Conservation (phyloP, 2,797 vertebrate genomes). For the Pipistrellus nathusii region DNA sequence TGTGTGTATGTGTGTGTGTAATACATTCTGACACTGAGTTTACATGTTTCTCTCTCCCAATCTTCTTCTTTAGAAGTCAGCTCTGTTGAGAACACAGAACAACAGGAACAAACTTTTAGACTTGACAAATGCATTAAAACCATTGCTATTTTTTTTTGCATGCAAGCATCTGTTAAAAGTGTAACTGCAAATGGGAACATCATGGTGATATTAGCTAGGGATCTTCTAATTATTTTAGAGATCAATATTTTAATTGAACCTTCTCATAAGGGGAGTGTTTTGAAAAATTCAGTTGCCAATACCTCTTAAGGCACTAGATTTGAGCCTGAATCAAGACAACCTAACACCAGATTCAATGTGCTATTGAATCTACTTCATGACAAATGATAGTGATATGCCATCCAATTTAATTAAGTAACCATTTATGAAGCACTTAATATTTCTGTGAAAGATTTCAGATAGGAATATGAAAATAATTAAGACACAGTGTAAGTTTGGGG, state of each 20-base stretch:
- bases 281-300: neutral
- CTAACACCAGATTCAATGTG: neutral
- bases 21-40: neutral
- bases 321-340: conserved; percentile 43
- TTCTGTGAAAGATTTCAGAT: neutral
- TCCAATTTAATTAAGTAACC: conserved; percentile 18
- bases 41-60: neutral
- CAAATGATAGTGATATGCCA: conserved; percentile 1
- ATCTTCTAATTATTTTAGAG: neutral
- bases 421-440: conserved; percentile 6
- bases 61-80: neutral
- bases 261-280: neutral
- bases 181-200: neutral
- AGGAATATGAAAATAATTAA: conserved; percentile 20
- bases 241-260: neutral
- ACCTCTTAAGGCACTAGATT: neutral
- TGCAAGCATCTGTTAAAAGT: neutral
- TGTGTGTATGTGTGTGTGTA: neutral
- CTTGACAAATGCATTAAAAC: neutral
- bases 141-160: neutral
- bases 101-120: neutral
- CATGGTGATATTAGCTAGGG: neutral
- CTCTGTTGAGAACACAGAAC: neutral
- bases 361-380: conserved; percentile 18
- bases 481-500: neutral